Percentiles rank a stretch among this genome's conserved stretches.
These are phyloP conservation scores for Amphipyra berbera DNA, from an alignment of 2,888 invertebrate species.

Conservation along the genomic window DNA sequence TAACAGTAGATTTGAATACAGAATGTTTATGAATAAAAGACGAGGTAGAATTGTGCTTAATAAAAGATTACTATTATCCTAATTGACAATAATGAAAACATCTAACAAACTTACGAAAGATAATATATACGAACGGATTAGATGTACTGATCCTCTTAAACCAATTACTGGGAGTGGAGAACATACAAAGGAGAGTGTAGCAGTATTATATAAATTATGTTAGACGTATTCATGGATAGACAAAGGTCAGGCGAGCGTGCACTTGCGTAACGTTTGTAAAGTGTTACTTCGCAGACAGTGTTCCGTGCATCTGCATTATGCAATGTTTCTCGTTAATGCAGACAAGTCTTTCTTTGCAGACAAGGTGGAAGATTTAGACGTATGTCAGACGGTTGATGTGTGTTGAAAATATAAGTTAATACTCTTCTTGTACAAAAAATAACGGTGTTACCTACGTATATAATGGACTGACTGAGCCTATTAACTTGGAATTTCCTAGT, in stretches of 20 bases:
- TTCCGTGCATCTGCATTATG: constrained; percentile 69
- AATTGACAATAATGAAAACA: neutral
- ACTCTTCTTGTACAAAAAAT: constrained; percentile 5
- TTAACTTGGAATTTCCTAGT: neutral
- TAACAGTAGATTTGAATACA: constrained; percentile 1
- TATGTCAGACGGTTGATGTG: constrained; percentile 16
- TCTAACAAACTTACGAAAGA: constrained; percentile 14
- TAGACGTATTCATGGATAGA: constrained; percentile 55
- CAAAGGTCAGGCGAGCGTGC: constrained; percentile 71
- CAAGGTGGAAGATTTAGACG: constrained; percentile 24
- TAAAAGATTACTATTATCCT: no score
- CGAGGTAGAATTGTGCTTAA: neutral
- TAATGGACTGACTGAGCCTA: constrained; percentile 9
- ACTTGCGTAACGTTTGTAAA: constrained; percentile 67
- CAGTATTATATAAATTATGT: constrained; percentile 56
- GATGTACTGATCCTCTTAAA: constrained; percentile 58
- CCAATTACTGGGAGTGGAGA: constrained; percentile 59
- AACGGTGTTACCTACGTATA: constrained; percentile 7
- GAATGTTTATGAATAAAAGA: constrained; percentile 10
- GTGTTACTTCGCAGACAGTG: constrained; percentile 52
- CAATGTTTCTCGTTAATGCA: constrained; percentile 41
- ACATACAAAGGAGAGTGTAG: constrained; percentile 53
- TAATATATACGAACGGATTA: constrained; percentile 41
- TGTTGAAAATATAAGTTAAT: constrained; percentile 4
- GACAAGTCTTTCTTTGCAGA: constrained; percentile 30